These are phyloP conservation scores for Phyllostomus hastatus DNA, from an alignment of 2,113 vertebrate species.

Conservation along the genomic window DNA sequence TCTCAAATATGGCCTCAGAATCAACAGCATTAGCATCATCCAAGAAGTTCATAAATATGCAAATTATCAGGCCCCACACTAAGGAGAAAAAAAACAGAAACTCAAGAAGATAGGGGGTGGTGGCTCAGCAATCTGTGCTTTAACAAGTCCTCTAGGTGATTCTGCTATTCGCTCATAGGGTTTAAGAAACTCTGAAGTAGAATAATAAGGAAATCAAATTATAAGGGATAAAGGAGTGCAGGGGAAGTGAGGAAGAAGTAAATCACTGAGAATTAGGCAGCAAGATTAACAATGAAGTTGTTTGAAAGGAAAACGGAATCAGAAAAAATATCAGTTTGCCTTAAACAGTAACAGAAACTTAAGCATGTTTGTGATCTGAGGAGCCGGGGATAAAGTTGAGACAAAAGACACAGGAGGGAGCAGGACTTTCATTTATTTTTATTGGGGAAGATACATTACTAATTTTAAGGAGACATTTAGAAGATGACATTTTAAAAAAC, in stretches of 20 bases:
- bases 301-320: slow-evolving; percentile 4
- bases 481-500: slow-evolving; percentile 16
- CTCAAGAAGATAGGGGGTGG: background rate
- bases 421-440: background rate
- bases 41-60: background rate
- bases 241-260: background rate
- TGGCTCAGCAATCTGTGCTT: background rate
- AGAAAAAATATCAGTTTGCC: background rate
- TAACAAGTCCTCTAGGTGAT: background rate
- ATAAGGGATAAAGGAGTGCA: background rate
- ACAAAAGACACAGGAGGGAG: background rate
- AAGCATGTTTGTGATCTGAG: background rate
- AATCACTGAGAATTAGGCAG: background rate
- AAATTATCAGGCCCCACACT: background rate
- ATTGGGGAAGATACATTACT: background rate
- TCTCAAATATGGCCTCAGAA: background rate
- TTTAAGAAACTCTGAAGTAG: background rate
- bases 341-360: background rate
- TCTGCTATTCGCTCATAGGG: background rate
- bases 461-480: slow-evolving; percentile 38
- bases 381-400: background rate
- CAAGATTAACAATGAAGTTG: slow-evolving; percentile 19
- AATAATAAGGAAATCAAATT: slow-evolving; percentile 25
- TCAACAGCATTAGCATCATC: background rate
- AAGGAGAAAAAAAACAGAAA: background rate